Percentiles rank a stretch among this genome's conserved stretches.
Evolutionary conservation across 2,888 invertebrate species (phyloP).

Genomic region (Ormyrus thymus): DNA sequence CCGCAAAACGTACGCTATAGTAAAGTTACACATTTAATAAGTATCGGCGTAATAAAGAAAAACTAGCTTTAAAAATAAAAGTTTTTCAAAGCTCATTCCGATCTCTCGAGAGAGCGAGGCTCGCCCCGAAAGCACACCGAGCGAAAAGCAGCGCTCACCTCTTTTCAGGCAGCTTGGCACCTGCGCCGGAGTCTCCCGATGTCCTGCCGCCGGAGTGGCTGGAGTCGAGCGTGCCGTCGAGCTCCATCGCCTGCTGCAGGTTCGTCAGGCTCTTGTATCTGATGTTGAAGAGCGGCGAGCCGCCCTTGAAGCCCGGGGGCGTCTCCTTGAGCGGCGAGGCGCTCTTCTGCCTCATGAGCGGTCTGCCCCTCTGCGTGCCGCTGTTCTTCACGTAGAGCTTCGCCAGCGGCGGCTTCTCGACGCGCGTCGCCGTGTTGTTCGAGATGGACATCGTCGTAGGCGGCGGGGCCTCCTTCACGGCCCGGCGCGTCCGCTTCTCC

Average conservation of each 20-base stretch:
- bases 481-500: slow-evolving; percentile 85
- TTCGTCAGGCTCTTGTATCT: slow-evolving; percentile 80
- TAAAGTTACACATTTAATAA: not conserved
- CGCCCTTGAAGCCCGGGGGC: slow-evolving; percentile 82
- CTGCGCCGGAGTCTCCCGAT: slow-evolving; percentile 88
- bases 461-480: slow-evolving; percentile 79
- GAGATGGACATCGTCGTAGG: slow-evolving; percentile 32
- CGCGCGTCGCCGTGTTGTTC: not conserved
- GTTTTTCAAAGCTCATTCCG: no score
- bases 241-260: slow-evolving; percentile 82
- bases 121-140: no score
- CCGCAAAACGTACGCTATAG: slow-evolving; percentile 38
- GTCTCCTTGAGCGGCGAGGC: slow-evolving; percentile 84
- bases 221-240: slow-evolving; percentile 91
- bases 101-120: no score
- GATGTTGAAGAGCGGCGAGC: slow-evolving; percentile 86
- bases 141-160: slow-evolving; percentile 70
- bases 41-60: no score
- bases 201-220: slow-evolving; percentile 92
- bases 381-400: slow-evolving; percentile 88
- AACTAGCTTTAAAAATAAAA: no score
- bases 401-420: slow-evolving; percentile 78
- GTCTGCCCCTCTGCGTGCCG: slow-evolving; percentile 81
- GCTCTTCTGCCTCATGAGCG: slow-evolving; percentile 83
- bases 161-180: slow-evolving; percentile 88